Conservation (phyloP, 2,113 vertebrate species). For the Saiga tatarica region DNA sequence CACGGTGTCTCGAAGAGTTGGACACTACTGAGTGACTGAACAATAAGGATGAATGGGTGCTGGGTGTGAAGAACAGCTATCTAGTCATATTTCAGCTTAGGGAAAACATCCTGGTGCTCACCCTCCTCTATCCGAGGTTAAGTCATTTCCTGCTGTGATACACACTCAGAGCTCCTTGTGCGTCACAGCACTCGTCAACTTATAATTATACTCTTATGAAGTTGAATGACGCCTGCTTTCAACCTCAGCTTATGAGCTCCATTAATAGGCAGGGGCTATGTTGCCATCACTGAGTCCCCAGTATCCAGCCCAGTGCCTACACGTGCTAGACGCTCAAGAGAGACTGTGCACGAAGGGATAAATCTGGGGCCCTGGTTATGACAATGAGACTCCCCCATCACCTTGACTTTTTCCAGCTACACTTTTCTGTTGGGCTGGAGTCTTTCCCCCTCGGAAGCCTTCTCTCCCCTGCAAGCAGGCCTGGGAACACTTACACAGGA, state of each 20-base stretch:
- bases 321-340: accelerated
- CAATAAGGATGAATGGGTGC: neutral
- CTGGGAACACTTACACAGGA: neutral
- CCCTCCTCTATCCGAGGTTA: neutral
- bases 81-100: neutral
- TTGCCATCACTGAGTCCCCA: neutral
- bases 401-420: neutral
- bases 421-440: neutral
- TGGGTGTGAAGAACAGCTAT: neutral
- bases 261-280: neutral
- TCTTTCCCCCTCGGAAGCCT: neutral
- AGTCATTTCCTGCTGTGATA: neutral
- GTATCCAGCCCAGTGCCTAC: neutral
- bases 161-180: neutral
- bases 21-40: neutral
- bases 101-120: neutral
- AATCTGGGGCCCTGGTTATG: neutral
- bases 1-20: neutral
- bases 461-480: neutral
- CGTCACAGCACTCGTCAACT: neutral
- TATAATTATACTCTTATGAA: neutral
- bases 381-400: neutral
- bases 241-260: neutral
- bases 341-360: neutral
- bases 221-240: neutral